Evolutionary conservation across 2,888 invertebrate genomes (phyloP).

Genomic region (Cephus pulcher): DNA sequence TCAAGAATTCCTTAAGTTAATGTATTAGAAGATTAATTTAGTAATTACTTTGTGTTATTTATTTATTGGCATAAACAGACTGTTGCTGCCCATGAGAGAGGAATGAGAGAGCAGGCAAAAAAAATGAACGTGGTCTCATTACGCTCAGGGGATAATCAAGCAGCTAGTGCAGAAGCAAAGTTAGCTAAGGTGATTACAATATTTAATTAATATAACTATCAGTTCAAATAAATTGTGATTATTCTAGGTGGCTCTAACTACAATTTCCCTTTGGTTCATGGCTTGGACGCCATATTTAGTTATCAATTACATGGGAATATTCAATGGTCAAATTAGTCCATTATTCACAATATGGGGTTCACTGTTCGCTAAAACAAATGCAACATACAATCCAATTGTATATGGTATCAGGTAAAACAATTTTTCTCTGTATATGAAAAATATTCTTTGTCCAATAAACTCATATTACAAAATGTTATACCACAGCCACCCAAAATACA

Average conservation of each 20-base stretch:
- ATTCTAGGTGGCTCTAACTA: slow-evolving; percentile 70
- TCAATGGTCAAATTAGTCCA: slow-evolving; percentile 81
- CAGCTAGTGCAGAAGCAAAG: slow-evolving; percentile 70
- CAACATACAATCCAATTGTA: slow-evolving; percentile 70
- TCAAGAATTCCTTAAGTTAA: not conserved
- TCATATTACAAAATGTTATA: not conserved
- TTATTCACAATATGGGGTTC: slow-evolving; percentile 90
- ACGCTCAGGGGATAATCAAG: slow-evolving; percentile 68
- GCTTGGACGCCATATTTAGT: slow-evolving; percentile 79
- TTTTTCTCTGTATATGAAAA: not conserved
- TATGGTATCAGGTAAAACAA: slow-evolving; percentile 69
- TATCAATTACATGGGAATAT: slow-evolving; percentile 85
- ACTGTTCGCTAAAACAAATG: slow-evolving; percentile 78
- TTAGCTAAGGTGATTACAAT: slow-evolving; percentile 68
- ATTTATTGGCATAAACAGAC: slow-evolving; percentile 56
- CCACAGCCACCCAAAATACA: slow-evolving; percentile 81
- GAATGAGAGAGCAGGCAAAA: slow-evolving; percentile 73
- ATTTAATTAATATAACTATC: not conserved
- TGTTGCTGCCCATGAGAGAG: slow-evolving; percentile 70
- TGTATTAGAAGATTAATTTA: not conserved
- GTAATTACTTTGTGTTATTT: not conserved
- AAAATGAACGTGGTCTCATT: slow-evolving; percentile 75
- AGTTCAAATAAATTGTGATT: slow-evolving; percentile 9
- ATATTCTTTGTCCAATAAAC: not conserved
- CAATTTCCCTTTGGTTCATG: slow-evolving; percentile 74